Conservation (phyloP, 2,797 vertebrate genomes). For the Apodemus agrarius region DNA sequence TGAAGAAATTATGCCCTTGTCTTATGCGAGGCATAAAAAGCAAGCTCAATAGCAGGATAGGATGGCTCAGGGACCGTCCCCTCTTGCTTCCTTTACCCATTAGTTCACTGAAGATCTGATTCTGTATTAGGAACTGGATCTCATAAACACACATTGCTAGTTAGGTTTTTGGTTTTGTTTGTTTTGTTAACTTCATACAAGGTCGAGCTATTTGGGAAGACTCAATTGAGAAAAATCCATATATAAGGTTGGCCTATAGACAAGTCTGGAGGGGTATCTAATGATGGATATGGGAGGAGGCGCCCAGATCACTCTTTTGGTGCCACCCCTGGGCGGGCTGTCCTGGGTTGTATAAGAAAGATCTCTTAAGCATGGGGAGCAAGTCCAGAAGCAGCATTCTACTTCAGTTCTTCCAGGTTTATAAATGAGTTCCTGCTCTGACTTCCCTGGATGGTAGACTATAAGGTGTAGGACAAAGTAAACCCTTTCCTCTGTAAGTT, state of each 20-base stretch:
- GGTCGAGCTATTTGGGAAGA: background rate
- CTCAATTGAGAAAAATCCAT: background rate
- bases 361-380: background rate
- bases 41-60: background rate
- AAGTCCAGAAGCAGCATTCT: background rate
- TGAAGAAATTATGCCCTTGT: background rate
- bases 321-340: background rate
- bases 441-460: background rate
- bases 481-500: background rate
- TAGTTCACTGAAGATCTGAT: background rate
- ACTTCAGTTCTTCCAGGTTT: background rate
- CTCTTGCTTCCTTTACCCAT: background rate
- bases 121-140: background rate
- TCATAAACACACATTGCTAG: background rate
- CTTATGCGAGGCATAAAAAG: background rate
- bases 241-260: background rate
- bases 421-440: background rate
- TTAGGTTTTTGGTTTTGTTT: background rate
- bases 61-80: background rate
- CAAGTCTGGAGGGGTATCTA: background rate
- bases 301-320: background rate
- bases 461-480: background rate
- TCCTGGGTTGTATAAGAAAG: background rate
- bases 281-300: no score
- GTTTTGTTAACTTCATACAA: background rate